A percentile compares a stretch with the other conserved stretches of the same genome.
Evolutionary conservation across 2,113 vertebrate species (phyloP).

Genomic region (Coturnix japonica): DNA sequence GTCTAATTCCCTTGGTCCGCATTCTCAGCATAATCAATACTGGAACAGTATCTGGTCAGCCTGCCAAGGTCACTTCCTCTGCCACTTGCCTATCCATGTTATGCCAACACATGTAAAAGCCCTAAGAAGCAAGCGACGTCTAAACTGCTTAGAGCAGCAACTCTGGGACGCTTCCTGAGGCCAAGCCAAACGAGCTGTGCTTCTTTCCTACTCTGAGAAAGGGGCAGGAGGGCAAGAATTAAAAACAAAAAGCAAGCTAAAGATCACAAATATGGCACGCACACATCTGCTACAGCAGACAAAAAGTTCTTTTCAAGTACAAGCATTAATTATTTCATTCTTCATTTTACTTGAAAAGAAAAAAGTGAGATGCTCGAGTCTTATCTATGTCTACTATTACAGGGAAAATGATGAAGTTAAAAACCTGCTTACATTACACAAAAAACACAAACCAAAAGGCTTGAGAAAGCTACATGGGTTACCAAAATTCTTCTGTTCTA

Average conservation of each 20-base stretch:
- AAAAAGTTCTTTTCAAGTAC: neutral
- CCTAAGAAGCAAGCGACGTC: neutral
- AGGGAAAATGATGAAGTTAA: neutral
- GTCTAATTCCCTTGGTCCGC: neutral
- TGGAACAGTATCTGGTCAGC: neutral
- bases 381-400: neutral
- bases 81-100: neutral
- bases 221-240: neutral
- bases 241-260: neutral
- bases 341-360: neutral
- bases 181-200: neutral
- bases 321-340: neutral
- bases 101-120: neutral
- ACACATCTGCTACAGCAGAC: neutral
- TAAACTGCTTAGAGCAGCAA: neutral
- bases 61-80: neutral
- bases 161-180: neutral
- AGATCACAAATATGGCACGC: neutral
- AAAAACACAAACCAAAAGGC: neutral
- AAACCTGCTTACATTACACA: neutral
- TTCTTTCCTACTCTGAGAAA: neutral
- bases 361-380: neutral
- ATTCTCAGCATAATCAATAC: neutral
- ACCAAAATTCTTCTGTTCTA: neutral
- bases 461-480: neutral